Percentiles rank a stretch among this genome's conserved stretches.
Conservation (phyloP, 2,113 vertebrate genomes). For the Lophura nycthemera region DNA sequence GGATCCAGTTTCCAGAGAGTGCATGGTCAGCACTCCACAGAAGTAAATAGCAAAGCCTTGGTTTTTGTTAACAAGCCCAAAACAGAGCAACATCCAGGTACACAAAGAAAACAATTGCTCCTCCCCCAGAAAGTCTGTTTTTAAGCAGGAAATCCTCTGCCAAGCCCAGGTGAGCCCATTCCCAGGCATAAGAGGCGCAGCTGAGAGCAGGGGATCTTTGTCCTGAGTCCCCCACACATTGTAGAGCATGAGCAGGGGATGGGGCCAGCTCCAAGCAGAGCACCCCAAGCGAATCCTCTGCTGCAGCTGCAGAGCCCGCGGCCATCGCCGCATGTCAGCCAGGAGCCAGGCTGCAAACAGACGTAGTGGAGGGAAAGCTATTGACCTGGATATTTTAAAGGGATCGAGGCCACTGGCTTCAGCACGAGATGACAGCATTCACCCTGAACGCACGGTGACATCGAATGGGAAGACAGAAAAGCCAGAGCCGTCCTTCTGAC, state of each 20-base stretch:
- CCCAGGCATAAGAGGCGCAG: neutral
- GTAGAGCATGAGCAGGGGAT: neutral
- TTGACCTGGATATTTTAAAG: constrained; percentile 69
- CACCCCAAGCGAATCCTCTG: neutral
- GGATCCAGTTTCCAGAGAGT: constrained; percentile 11
- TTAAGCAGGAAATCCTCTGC: neutral
- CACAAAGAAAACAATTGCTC: neutral
- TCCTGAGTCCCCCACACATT: neutral
- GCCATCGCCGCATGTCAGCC: neutral
- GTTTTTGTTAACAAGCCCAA: constrained; percentile 3
- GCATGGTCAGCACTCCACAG: neutral
- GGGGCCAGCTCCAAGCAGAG: neutral
- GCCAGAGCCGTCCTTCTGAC: neutral
- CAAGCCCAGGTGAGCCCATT: neutral
- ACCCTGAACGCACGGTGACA: neutral
- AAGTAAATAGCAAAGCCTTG: constrained; percentile 38
- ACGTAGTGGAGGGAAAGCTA: constrained; percentile 38
- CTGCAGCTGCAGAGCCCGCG: neutral
- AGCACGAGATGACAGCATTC: constrained; percentile 14
- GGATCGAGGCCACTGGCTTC: constrained; percentile 65
- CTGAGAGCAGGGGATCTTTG: neutral
- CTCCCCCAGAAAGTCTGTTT: neutral
- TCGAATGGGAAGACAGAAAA: neutral
- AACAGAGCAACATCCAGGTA: constrained; percentile 40
- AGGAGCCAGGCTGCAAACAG: neutral